These are phyloP conservation scores for Chaetorhynchus papuensis DNA, from an alignment of 2,113 vertebrate species.

Conservation along the genomic window DNA sequence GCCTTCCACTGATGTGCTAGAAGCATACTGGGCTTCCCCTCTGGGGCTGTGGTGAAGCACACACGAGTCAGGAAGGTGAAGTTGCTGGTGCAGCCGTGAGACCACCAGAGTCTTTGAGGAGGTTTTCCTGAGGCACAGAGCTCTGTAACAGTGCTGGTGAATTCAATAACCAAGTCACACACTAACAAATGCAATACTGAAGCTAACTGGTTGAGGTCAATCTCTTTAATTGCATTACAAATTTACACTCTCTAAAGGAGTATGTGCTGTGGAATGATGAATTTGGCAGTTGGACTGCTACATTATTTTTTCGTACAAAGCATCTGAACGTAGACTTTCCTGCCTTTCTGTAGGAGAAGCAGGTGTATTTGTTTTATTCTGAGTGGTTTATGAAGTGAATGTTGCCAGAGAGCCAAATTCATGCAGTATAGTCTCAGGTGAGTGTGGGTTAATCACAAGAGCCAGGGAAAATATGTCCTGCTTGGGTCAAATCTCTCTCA, in stretches of 20 bases:
- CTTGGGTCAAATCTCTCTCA: neutral
- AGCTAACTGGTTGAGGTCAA: neutral
- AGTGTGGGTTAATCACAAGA: neutral
- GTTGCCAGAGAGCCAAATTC: neutral
- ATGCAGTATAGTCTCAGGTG: neutral
- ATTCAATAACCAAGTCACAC: neutral
- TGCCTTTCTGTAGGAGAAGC: neutral
- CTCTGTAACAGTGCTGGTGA: neutral
- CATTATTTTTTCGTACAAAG: neutral
- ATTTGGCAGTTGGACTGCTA: neutral
- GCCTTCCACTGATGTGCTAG: neutral
- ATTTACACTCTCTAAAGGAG: neutral
- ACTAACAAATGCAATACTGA: neutral
- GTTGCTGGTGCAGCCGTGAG: neutral
- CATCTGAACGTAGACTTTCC: neutral
- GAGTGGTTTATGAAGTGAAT: neutral
- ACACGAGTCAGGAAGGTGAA: accelerated
- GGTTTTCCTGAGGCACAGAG: neutral
- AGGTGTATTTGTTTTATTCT: neutral
- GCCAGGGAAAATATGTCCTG: neutral
- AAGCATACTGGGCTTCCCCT: neutral
- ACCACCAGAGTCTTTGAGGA: neutral
- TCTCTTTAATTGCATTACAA: neutral
- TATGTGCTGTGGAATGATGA: neutral
- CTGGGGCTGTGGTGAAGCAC: neutral